Percentiles rank a stretch among this genome's conserved stretches.
phyloP scores from a whole-genome alignment of 2,797 vertebrate genomes.

The Pelochelys cantorii region DNA sequence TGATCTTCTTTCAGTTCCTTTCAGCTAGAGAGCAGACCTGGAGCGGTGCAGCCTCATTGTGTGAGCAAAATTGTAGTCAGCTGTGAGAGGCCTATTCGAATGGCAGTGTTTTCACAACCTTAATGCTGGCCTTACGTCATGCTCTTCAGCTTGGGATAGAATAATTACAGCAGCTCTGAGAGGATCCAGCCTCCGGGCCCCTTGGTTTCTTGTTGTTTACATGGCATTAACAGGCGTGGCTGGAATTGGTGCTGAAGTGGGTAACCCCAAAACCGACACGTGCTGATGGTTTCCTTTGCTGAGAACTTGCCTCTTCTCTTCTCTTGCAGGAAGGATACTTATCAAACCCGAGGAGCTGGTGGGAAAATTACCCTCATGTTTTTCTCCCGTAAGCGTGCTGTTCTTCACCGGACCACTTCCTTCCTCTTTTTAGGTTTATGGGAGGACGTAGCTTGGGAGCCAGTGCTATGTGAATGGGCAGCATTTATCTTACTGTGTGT shows the following conservation, averaged over 20 bases:
- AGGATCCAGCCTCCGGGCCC: fast-evolving
- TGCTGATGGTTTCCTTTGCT: not conserved
- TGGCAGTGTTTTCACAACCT: not conserved
- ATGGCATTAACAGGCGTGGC: fast-evolving
- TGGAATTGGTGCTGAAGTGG: not conserved
- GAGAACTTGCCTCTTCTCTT: conserved; percentile 16
- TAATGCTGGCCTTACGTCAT: not conserved
- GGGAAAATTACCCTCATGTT: conserved; percentile 97
- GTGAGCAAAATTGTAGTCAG: fast-evolving
- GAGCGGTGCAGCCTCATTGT: not conserved
- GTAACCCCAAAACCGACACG: fast-evolving
- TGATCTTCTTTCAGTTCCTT: not conserved
- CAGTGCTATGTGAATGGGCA: not conserved
- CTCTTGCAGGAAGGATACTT: conserved; percentile 92
- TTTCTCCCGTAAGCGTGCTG: conserved; percentile 90
- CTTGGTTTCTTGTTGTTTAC: fast-evolving
- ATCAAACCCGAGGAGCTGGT: conserved; percentile 92
- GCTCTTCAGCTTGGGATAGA: fast-evolving
- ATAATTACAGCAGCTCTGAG: not conserved
- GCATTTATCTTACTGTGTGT: not conserved
- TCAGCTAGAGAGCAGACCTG: not conserved
- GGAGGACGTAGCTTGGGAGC: not conserved
- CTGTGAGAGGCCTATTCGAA: not conserved
- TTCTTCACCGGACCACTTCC: conserved; percentile 41
- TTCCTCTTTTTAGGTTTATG: conserved; percentile 16